Evolutionary conservation across 2,797 vertebrate species (phyloP), one percentile per base, ranked within the genome.

Genomic region (Peromyscus nudipes): DNA sequence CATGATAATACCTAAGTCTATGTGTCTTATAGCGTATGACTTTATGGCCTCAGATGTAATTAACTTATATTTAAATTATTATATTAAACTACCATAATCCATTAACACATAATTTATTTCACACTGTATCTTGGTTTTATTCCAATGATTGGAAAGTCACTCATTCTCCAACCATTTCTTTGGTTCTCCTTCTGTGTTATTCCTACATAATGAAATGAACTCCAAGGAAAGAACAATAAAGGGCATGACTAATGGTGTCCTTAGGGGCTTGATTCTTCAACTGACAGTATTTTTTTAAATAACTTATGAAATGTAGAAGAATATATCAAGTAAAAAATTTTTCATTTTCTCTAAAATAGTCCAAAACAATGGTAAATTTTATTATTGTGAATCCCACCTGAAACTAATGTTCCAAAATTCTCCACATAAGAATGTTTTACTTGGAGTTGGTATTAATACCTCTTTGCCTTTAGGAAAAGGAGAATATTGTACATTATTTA

Each of bases 31-130:
- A 75, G 43, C n/a, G 29, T 69, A 79, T 83, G 8, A 90, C 34
- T 83, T n/a, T 91, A 31, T 76, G 7, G 69, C 21, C 10, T 65
- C 73, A 65, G 4, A 91, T 46, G 55, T 46, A n/a, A 73, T 73
- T 75, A 62, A 69, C 31, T 60, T 92, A 46, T 73, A 46, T 16
- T 90, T 37, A 52, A 65, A 49, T 46, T 34, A 25, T 34, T 19
- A 17, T 37, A 60, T 34, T 46, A 67, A n/a, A n/a, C 49, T 52
- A 86, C 52, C 8, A 49, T n/a, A 65, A 49, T 69, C 6, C 60
- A n/a, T n/a, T 17, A 75, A 57, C 5, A 84, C 43, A 71, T 46
- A 83, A 57, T 85, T 90, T 76, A 89, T 91, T 95, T 89, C 71
- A 92, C 0, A 88, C 0, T 57, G 31, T 40, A 67, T 52, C 40